Conservation (phyloP, 2,888 invertebrate genomes). For the Drosophila mimica region DNA sequence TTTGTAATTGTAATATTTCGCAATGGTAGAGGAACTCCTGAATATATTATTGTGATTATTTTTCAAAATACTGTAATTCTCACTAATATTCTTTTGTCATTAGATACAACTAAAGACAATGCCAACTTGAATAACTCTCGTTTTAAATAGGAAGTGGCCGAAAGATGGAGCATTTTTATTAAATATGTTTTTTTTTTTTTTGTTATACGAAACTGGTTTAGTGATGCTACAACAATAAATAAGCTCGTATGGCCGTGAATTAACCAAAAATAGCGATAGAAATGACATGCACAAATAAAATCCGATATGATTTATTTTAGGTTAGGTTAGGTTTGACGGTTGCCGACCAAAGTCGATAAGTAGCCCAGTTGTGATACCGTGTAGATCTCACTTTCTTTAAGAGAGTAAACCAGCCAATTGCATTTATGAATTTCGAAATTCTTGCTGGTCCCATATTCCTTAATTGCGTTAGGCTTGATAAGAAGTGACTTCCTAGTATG, state of each 20-base stretch:
- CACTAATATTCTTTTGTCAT: not conserved
- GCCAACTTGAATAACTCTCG: not conserved
- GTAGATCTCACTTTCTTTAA: not conserved
- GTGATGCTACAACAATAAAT: too few species aligned
- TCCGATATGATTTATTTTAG: too few species aligned
- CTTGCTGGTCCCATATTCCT: not conserved
- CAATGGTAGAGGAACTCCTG: not conserved
- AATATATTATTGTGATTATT: not conserved
- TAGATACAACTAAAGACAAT: not conserved
- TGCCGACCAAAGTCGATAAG: too few species aligned
- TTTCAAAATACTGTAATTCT: not conserved
- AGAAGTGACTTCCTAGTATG: not conserved
- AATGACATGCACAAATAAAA: too few species aligned
- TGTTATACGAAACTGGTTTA: too few species aligned
- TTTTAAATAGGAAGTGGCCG: too few species aligned
- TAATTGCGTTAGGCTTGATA: not conserved
- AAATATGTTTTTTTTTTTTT: too few species aligned
- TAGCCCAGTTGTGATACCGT: too few species aligned
- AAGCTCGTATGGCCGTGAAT: too few species aligned
- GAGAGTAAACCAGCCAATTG: fast-evolving
- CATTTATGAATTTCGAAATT: not conserved
- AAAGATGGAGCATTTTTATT: too few species aligned
- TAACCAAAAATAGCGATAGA: too few species aligned
- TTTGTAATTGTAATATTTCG: constrained; percentile 2
- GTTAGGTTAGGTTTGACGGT: too few species aligned